Base-by-base conservation (phyloP, 1,140 invertebrate species). In the Telenomus remus region DNA sequence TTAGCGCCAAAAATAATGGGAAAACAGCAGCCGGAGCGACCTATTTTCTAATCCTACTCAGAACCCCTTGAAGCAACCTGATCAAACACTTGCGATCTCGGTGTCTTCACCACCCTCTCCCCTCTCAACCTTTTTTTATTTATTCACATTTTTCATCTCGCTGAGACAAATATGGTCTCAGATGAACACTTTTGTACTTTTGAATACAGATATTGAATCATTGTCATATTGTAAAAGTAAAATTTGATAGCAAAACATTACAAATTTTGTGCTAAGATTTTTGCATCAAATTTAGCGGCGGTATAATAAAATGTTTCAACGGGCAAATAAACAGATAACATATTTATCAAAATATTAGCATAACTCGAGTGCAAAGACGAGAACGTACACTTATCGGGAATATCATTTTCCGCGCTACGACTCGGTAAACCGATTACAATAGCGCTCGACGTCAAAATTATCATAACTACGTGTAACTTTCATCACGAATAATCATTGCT, bases 1-100 rank as follows among this genome's bases (percentile, higher is more conserved):
- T 82, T 73, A 78, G 74, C 81, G 79, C 83, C 76, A 79, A 82
- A 75, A 73, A 80, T 81, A 84, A 84, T 86, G 85, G 84, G 85
- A 86, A 86, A 79, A 77, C 73, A 84, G 78, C 84, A 86, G 83
- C 82, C 85, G 84, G 70, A 72, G 66, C 71, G 60, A 75, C 70
- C 76, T 71, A 78, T 78, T 79, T 77, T 76, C 79, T 83, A 81
- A 78, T 85, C 75, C 79, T 82, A 82, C 76, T 80, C 77, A 75
- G 76, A 63, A 78, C 79, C 82, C 83, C 80, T 76, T 80, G 64
- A 76, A 49, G 42, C 71, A 78, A 78, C 83, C 83, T 86, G 84
- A 86, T 86, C 82, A 86, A 87, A 85, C 82, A 87, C 71, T 79
- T 71, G 79, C 73, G 75, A 74, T 78, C 79, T 73, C 74, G 27